Evolutionary conservation across 2,113 vertebrate species (phyloP), one percentile per base, ranked within the genome.

Genomic region (Nerophis lumbriciformis): DNA sequence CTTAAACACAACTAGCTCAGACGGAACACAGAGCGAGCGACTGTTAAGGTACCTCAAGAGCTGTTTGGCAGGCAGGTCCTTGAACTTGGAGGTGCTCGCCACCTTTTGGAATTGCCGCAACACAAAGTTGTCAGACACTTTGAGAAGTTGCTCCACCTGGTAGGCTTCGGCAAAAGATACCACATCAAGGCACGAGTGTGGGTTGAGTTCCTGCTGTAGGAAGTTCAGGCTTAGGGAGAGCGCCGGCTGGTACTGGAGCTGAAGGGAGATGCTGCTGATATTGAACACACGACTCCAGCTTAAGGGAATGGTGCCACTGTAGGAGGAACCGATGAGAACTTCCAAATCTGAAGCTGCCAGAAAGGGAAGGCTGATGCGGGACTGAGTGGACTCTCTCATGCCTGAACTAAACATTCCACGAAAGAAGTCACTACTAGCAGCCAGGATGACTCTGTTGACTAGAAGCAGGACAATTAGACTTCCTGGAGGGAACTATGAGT

Each of bases 361-460:
- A 0, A 89, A 88, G 16, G 78, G 79, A 8, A 92, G 80, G 3
- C 45, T 56, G 4, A 93, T 68, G 0, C 71, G 4, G 5, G 59
- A 19, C 6, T 94, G 92, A 49, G 53, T 73, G 53, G 91, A 88
- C 81, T 97, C 95, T 57, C 63, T 90, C 94, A 97, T 95, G 15
- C 93, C 93, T 6, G 87, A 90, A 38, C 91, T 91, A 77, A 97
- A 94, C 92, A 97, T 95, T 14, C 87, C 92, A 1, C 85, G 87
- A 83, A 96, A 96, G 82, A 93, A 97, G 73, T 94, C 93, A 12
- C 93, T 93, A 80, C 92, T 90, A 44, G 90, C 94, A 61, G 92
- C 92, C 77, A 97, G 78, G 55, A 94, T 85, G 36, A 91, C 86
- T 70, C 92, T 92, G 83, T 97, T 94, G 68, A 90, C 95, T 97